These are phyloP conservation scores for Eristalinus aeneus DNA, from an alignment of 2,888 invertebrate species.

Conservation along the genomic window DNA sequence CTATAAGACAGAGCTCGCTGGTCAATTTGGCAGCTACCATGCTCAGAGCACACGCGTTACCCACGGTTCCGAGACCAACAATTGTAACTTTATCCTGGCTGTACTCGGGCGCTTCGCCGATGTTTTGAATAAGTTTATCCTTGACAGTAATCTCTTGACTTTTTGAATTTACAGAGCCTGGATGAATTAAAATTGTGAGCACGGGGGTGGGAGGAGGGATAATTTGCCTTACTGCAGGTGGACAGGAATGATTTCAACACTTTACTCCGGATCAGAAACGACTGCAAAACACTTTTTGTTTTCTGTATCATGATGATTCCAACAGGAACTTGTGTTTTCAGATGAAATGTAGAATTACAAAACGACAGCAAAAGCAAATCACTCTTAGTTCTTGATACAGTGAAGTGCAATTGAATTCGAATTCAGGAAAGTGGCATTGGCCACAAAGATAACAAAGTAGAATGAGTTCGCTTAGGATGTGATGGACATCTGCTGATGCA, in stretches of 20 bases:
- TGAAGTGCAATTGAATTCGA: no score
- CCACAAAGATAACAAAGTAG: no score
- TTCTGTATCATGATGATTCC: no score
- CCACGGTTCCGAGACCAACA: constrained; percentile 91
- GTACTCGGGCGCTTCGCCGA: neutral
- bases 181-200: neutral
- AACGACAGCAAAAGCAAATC: no score
- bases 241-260: neutral
- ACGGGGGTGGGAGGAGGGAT: neutral
- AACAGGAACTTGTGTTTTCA: no score
- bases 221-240: neutral
- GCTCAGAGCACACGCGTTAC: constrained; percentile 92
- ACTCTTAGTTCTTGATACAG: no score
- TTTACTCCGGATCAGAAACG: no score
- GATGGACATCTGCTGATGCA: no score
- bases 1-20: constrained; percentile 88
- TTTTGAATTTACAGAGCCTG: neutral
- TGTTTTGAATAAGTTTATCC: neutral
- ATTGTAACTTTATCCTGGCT: constrained; percentile 85
- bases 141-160: neutral
- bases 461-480: no score
- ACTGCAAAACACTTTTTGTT: no score
- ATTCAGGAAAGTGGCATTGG: no score
- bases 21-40: constrained; percentile 89
- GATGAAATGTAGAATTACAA: no score